Base-by-base conservation (phyloP, 2,113 vertebrate species). In the Rhynchomys soricoides region DNA sequence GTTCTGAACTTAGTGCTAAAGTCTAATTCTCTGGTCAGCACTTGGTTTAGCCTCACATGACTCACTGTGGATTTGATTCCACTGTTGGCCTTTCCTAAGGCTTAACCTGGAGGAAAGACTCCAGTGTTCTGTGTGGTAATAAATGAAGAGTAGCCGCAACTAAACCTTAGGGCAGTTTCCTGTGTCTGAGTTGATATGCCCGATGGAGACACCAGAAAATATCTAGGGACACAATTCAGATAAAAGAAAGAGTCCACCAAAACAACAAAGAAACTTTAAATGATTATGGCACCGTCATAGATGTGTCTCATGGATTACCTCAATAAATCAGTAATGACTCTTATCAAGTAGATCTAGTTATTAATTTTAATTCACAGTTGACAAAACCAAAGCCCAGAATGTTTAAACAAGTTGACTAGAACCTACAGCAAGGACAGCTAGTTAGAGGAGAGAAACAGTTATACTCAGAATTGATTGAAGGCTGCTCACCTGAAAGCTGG, bases 61-160 rank as follows among this genome's bases (percentile, higher is more conserved):
- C 43, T 73, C 75, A 90, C 48, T 37, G 37, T 59, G 74, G 68
- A 50, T 79, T 64, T 75, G 34, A 26, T 66, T 16, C 89, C 15
- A 48, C 52, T 68, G 21, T 66, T 92, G 48, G 66, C 64, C 83
- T 92, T 93, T 85, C n/a, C 74, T 81, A n/a, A 43, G 83, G 96
- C 24, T 85, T 90, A 70, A 91, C 88, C 73, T 73, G 31, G 19
- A 95, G 64, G 31, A 75, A 90, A 91, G 66, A 73, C 21, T 71
- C 59, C 17, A 45, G n/a, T 70, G 24, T 71, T 89, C 50, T 6
- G 21, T 83, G 91, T 79, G 37, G 13, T 45, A 89, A 48, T 68
- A 79, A 94, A 66, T 75, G 62, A 79, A 82, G 86, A 79, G 55
- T 78, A 90, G 43, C 70, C 22, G 7, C 48, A 62, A 1, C 16